Evolutionary conservation across 2,888 invertebrate species (phyloP).

Genomic region (Netelia melanura): DNA sequence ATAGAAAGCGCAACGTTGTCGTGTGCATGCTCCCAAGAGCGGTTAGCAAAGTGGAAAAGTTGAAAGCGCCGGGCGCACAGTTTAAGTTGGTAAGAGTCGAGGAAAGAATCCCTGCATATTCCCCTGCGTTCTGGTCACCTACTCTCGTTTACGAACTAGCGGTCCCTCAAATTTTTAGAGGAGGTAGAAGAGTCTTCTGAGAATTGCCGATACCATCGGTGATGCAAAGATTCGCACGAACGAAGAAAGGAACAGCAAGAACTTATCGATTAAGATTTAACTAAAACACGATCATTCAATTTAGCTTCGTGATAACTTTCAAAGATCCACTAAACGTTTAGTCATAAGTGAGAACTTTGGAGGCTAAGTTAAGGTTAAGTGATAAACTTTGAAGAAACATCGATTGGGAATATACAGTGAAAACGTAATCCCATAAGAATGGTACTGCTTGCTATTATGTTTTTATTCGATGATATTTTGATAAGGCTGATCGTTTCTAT

Average conservation of each 20-base stretch:
- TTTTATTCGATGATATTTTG: too few species aligned
- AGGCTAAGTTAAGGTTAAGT: too few species aligned
- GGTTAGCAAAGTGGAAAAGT: conserved; percentile 76
- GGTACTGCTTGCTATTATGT: too few species aligned
- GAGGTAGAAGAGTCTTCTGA: conserved; percentile 70
- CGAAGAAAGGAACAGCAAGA: conserved; percentile 50
- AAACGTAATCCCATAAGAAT: too few species aligned
- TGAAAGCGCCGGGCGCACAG: conserved; percentile 71
- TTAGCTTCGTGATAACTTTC: background rate
- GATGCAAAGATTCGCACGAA: conserved; percentile 62
- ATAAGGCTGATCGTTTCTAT: background rate
- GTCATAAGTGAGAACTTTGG: too few species aligned
- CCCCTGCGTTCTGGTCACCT: background rate
- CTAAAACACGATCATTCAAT: conserved; percentile 40
- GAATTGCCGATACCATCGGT: conserved; percentile 72
- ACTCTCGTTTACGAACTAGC: background rate
- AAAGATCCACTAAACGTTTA: too few species aligned
- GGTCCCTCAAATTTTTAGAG: conserved; percentile 44
- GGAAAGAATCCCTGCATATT: conserved; percentile 59
- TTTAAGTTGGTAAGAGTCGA: conserved; percentile 76
- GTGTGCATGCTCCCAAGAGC: conserved; percentile 31
- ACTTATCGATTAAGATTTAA: conserved; percentile 63
- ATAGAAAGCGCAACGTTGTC: conserved; percentile 42
- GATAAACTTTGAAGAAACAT: too few species aligned
- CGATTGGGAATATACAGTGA: too few species aligned